Evolutionary conservation across 2,888 invertebrate genomes (phyloP), one percentile per base, ranked within the genome.

Genomic region (Cheilosia vernalis): DNA sequence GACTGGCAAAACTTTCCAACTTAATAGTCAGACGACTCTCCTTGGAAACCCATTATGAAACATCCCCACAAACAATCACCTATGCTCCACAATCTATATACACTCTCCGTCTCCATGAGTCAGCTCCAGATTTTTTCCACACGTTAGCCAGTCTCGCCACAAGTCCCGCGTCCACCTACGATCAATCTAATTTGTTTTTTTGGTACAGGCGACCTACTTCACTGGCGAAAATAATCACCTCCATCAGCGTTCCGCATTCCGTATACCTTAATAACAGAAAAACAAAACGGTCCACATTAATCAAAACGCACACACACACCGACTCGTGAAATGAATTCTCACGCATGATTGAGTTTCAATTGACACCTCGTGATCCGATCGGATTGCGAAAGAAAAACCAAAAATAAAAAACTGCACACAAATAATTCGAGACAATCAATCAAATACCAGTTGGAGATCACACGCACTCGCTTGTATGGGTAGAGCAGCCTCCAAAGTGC

Each of bases 291-390:
- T 77, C 19, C 27, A 58, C 79, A 79, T 83, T 74, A 83, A 79
- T 74, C 79, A 74, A 61, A 67, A 66, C 66, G 7, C 55, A 21
- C 13, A 17, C 19, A 24, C 13, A 9, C 21, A 49, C 7, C 5
- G 27, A 2, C 27, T 27, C 27, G 19, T 21, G 69, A 60, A 61
- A 47, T 30, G 10, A 55, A 78, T 79, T 64, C 70, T 74, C 69
- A 64, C 49, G 84, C 84, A 69, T 84, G 63, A 55, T 64, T 60
- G 69, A 51, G n/a, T 49, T 53, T 44, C 19, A 74, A 84, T 76
- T 76, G 69, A 84, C 80, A 80, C 73, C 69, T 60, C 51, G 55
- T 42, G 37, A 77, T 66, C 27, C 30, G 27, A 60, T 47, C 51
- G 19, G 17, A 6, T 49, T 24, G 27, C 37, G 44, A 27, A 51